These are phyloP conservation scores for Podarcis siculus DNA, from an alignment of 2,797 vertebrate genomes.

Conservation along the genomic window DNA sequence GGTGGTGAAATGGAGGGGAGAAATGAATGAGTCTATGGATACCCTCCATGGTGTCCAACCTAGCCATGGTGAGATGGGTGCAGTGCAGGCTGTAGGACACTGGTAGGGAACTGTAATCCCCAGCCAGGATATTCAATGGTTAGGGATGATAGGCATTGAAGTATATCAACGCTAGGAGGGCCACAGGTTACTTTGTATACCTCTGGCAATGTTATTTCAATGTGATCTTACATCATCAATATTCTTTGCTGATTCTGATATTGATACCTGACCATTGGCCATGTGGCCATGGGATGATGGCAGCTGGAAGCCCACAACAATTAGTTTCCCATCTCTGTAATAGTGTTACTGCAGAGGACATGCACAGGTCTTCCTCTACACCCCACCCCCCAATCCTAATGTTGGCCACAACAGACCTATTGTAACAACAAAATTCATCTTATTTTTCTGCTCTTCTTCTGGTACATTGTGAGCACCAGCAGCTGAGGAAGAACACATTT, in stretches of 20 bases:
- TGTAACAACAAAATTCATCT: neutral
- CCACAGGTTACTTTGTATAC: too few relatives aligned
- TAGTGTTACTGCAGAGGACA: neutral
- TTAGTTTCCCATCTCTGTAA: too few relatives aligned
- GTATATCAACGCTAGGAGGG: too few relatives aligned
- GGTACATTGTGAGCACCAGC: slow-evolving; percentile 31
- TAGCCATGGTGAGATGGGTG: neutral
- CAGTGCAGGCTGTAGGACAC: neutral
- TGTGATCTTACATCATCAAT: too few relatives aligned
- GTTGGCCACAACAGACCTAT: neutral
- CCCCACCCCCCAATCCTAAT: neutral
- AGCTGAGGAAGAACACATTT: slow-evolving; percentile 62
- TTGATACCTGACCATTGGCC: neutral
- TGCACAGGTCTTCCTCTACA: too few relatives aligned
- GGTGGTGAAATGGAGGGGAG: neutral
- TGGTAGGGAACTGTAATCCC: too few relatives aligned
- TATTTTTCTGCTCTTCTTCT: neutral
- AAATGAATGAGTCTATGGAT: neutral
- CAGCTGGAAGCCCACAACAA: too few relatives aligned
- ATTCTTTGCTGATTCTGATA: too few relatives aligned
- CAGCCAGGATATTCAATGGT: too few relatives aligned
- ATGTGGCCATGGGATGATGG: too few relatives aligned
- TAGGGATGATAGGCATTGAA: too few relatives aligned
- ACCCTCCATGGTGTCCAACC: neutral
- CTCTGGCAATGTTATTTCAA: too few relatives aligned